Conservation (phyloP, 2,797 vertebrate species). For the Arctocebus calabarensis region DNA sequence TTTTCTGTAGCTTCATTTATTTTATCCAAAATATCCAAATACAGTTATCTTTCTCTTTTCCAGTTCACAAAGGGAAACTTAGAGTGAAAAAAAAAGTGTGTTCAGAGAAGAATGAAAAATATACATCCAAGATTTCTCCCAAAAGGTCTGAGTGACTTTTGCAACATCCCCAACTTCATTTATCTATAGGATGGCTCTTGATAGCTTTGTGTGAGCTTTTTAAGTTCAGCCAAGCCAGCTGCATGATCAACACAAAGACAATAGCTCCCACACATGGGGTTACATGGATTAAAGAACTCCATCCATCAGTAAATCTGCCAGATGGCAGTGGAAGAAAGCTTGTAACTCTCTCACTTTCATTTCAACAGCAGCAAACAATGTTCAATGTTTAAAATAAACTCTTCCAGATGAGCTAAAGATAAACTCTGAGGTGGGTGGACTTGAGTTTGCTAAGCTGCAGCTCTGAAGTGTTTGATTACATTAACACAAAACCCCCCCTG, state of each 20-base stretch:
- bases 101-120: slow-evolving; percentile 58
- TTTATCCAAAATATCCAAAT: slow-evolving; percentile 55
- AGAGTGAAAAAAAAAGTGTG: not conserved
- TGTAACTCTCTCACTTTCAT: slow-evolving; percentile 89
- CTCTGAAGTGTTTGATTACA: slow-evolving; percentile 84
- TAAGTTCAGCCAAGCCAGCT: slow-evolving; percentile 87
- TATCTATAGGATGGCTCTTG: slow-evolving; percentile 80
- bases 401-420: slow-evolving; percentile 93
- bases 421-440: slow-evolving; percentile 87
- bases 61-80: slow-evolving; percentile 19
- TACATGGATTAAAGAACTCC: slow-evolving; percentile 91
- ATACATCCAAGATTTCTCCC: slow-evolving; percentile 35
- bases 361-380: slow-evolving; percentile 90
- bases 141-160: slow-evolving; percentile 54
- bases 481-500: slow-evolving; percentile 83
- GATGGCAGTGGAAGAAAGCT: slow-evolving; percentile 89
- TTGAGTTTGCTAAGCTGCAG: slow-evolving; percentile 81
- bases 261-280: slow-evolving; percentile 88
- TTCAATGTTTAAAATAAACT: slow-evolving; percentile 91
- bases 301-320: slow-evolving; percentile 90
- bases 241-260: slow-evolving; percentile 84
- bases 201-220: slow-evolving; percentile 84
- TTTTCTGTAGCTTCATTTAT: slow-evolving; percentile 35
- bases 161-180: slow-evolving; percentile 54
- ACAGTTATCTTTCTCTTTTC: slow-evolving; percentile 22